Evolutionary conservation across 2,113 vertebrate genomes (phyloP).

Genomic region (Holacanthus passer): DNA sequence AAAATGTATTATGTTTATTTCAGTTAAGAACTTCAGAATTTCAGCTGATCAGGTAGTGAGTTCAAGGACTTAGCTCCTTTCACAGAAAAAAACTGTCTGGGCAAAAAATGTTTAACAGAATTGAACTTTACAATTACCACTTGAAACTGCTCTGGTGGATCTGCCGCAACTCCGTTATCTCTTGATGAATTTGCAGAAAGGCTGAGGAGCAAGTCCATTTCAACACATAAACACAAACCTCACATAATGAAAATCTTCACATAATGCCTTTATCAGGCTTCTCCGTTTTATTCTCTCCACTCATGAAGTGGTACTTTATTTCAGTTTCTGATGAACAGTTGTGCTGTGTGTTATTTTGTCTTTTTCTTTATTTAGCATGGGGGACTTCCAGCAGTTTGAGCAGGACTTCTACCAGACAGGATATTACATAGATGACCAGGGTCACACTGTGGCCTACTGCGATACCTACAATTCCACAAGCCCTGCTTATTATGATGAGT

Average conservation of each 20-base stretch:
- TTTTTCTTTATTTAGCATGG: constrained; percentile 82
- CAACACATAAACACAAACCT: background rate
- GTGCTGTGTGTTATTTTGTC: background rate
- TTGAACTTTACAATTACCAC: background rate
- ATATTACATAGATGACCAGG: constrained; percentile 86
- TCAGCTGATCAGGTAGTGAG: no score
- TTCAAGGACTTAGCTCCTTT: background rate
- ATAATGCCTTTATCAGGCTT: no score
- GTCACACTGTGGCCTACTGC: constrained; percentile 67
- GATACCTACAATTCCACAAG: constrained; percentile 37
- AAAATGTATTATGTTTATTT: no score
- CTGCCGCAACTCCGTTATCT: background rate
- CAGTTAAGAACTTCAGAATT: no score
- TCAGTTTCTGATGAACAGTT: background rate
- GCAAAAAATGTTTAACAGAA: background rate
- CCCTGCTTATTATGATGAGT: constrained; percentile 60
- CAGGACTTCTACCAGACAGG: constrained; percentile 91
- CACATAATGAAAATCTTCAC: background rate
- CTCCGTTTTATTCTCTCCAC: no score
- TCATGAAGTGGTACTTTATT: background rate
- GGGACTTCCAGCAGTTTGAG: constrained; percentile 85
- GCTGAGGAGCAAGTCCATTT: background rate
- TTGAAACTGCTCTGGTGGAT: constrained; percentile 6
- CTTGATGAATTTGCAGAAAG: background rate
- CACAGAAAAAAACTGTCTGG: background rate